Base-by-base conservation (phyloP, 2,113 vertebrate genomes). In the Gasterosteus aculeatus region DNA sequence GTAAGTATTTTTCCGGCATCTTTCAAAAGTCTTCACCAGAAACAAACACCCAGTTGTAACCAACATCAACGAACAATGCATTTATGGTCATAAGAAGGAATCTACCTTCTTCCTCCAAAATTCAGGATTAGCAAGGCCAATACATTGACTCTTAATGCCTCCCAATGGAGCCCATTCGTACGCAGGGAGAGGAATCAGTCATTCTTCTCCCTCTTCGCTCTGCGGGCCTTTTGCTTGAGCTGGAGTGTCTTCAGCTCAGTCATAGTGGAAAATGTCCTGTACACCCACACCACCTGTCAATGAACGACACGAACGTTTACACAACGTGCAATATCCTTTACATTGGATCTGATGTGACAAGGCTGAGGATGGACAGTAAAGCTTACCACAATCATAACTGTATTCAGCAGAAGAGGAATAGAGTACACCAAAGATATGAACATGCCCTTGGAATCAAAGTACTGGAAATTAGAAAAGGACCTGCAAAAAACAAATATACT, bases 371-470 rank as follows among this genome's bases (percentile, higher is more conserved):
- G 1, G 73, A 11, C 2, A 63, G n/a, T 33, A 18, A 69, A 14
- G 89, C 96, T 22, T 94, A 98, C 98, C 97, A 99, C 97, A 26
- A 99, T 98, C 81, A 97, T 82, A 65, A 97, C 46, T 2, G 96
- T 93, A 22, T 99, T 99, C 65, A 97, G 65, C 58, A 99, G 91
- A 63, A 99, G 89, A 0, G 98, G 98, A 0, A 95, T 90, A 0
- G 98, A 99, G 83, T 95, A 98, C 33, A 97, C 95, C 1, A 97
- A 54, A 0, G 97, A 99, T 82, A 99, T 97, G 90, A 99, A 99
- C 98, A 98, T 99, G 67, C 98, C 98, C 85, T 94, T 95, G 7
- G 97, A 98, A 77, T 99, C 98, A 74, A 99, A 99, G 85, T 99
- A 99, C 3, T 99, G 98, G 75, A 98, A 96, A 67, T 94, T 94